Evolutionary conservation across 1,140 invertebrate species (phyloP).

Genomic region (Trachymyrmex cornetzi): DNA sequence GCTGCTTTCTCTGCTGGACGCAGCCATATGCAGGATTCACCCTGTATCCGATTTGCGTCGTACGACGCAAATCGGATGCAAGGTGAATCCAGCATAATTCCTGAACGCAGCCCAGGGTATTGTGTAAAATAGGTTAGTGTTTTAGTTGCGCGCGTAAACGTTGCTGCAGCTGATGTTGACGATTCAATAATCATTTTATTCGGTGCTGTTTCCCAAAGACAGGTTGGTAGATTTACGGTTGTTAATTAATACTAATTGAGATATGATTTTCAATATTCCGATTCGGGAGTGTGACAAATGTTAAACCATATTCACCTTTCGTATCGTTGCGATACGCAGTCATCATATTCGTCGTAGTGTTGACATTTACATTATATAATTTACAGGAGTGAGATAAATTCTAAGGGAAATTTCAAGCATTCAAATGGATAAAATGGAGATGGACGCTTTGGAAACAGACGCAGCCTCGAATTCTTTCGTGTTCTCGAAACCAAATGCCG

Average conservation of each 20-base stretch:
- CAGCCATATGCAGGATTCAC: no score
- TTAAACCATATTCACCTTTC: background rate
- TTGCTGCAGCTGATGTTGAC: background rate
- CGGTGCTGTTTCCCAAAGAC: no score
- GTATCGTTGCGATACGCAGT: background rate
- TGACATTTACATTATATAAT: background rate
- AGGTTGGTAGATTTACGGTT: background rate
- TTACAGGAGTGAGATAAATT: background rate
- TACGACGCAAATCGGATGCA: no score
- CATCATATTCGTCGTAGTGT: background rate
- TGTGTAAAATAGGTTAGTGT: background rate
- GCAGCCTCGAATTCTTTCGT: slow-evolving; percentile 66
- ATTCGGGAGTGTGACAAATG: background rate
- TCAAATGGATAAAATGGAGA: slow-evolving; percentile 30
- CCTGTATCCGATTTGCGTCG: no score
- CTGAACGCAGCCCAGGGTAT: background rate
- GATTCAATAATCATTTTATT: background rate
- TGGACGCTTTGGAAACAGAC: background rate
- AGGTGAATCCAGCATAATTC: no score
- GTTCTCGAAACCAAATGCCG: slow-evolving; percentile 77
- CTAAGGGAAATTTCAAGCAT: background rate
- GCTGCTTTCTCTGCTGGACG: no score
- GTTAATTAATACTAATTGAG: background rate
- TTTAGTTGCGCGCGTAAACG: background rate
- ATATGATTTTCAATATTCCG: background rate